Percentiles rank a stretch among this genome's conserved stretches.
Evolutionary conservation across 2,113 vertebrate species (phyloP).

Genomic region (Plotosus lineatus): DNA sequence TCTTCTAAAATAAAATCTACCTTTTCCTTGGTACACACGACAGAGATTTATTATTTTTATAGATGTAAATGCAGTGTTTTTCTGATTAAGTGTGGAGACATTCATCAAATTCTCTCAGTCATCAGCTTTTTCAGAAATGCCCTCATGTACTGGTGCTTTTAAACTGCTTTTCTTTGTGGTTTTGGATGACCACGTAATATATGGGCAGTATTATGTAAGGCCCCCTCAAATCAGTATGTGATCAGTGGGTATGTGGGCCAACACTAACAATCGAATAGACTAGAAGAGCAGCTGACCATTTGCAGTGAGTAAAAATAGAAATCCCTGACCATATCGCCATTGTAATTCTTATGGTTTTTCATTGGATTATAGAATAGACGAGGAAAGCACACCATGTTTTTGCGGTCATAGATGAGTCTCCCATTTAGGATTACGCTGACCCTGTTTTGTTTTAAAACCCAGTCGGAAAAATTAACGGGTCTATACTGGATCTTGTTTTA

Average conservation of each 20-base stretch:
- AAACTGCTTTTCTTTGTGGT: neutral
- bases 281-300: neutral
- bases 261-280: neutral
- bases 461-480: conserved; percentile 20
- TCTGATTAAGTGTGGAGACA: neutral
- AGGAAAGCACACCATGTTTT: conserved; percentile 14
- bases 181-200: conserved; percentile 12
- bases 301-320: conserved; percentile 33
- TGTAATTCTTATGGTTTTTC: conserved; percentile 33
- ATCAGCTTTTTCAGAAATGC: neutral
- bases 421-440: conserved; percentile 27
- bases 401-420: conserved; percentile 36
- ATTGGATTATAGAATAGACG: neutral
- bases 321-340: conserved; percentile 17
- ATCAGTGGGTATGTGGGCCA: conserved; percentile 1
- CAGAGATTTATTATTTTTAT: conserved; percentile 3
- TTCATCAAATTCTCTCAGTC: neutral
- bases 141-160: neutral
- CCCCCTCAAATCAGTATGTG: neutral
- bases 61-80: neutral
- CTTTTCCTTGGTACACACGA: neutral
- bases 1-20: neutral
- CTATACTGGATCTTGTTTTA: conserved; percentile 1
- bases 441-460: conserved; percentile 12
- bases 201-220: neutral